phyloP scores from a whole-genome alignment of 2,888 invertebrate species.

The Eustalomyia histrio region DNA sequence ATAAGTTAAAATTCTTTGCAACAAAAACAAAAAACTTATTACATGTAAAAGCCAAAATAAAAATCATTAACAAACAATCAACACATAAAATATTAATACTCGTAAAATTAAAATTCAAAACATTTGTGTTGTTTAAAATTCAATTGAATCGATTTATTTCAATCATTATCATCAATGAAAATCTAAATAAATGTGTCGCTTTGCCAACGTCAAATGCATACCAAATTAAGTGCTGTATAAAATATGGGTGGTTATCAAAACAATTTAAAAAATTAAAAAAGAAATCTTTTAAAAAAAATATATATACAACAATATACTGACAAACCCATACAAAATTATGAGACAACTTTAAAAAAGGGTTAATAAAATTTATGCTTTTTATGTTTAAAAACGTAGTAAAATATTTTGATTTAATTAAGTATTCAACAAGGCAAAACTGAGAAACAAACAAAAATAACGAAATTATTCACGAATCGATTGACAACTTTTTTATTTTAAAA shows the following conservation, averaged over 20 bases:
- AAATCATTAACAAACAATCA: conserved; percentile 23
- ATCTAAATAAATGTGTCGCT: conserved; percentile 68
- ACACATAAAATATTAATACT: conserved; percentile 20
- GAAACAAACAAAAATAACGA: conserved; percentile 37
- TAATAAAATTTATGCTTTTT: conserved; percentile 47
- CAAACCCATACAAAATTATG: conserved; percentile 35
- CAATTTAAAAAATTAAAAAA: conserved; percentile 16
- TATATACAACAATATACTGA: conserved; percentile 10
- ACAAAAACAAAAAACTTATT: background rate
- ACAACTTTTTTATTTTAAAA: conserved; percentile 54
- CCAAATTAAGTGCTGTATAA: conserved; percentile 49
- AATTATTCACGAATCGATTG: conserved; percentile 43
- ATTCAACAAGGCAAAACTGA: conserved; percentile 37
- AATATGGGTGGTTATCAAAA: conserved; percentile 30
- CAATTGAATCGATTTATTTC: conserved; percentile 69
- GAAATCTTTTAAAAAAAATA: conserved; percentile 22
- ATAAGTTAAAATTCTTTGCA: conserved; percentile 29
- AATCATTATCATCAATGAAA: conserved; percentile 69
- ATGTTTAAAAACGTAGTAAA: conserved; percentile 12
- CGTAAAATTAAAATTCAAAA: conserved; percentile 59
- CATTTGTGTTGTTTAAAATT: conserved; percentile 65
- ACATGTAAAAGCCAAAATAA: conserved; percentile 24
- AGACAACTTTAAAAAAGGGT: conserved; percentile 45
- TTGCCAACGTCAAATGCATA: conserved; percentile 59
- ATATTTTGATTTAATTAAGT: conserved; percentile 39